These are phyloP conservation scores for Gymnodraco acuticeps DNA, from an alignment of 2,797 vertebrate genomes.

Conservation along the genomic window DNA sequence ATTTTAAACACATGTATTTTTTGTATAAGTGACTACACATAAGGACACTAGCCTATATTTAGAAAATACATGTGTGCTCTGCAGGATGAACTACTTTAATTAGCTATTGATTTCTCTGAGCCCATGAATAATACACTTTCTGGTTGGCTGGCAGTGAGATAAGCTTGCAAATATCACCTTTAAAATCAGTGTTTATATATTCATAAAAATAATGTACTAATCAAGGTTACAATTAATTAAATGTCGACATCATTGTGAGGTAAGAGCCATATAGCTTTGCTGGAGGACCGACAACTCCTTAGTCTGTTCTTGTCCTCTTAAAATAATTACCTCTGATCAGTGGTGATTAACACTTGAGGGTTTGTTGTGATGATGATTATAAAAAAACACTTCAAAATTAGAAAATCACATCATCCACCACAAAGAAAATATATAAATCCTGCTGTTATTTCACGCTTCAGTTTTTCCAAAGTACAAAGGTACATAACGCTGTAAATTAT, in stretches of 20 bases:
- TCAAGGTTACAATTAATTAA: not conserved
- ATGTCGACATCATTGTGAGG: not conserved
- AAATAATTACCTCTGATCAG: conserved; percentile 10
- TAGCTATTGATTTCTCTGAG: conserved; percentile 71
- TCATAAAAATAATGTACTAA: not conserved
- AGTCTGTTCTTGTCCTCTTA: not conserved
- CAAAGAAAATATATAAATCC: not conserved
- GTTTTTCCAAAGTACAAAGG: not conserved
- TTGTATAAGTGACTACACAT: conserved; percentile 1
- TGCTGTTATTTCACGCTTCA: not conserved
- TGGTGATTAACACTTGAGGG: not conserved
- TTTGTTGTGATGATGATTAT: not conserved
- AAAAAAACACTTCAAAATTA: not conserved
- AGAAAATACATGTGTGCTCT: conserved; percentile 14
- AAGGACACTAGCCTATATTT: conserved; percentile 40
- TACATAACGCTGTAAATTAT: conserved; percentile 3
- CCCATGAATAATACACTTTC: conserved; percentile 24
- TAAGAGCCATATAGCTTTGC: not conserved
- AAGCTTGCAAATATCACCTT: conserved; percentile 21
- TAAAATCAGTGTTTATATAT: not conserved
- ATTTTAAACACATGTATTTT: conserved; percentile 14
- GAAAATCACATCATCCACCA: not conserved
- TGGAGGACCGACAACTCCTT: not conserved
- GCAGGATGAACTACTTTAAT: conserved; percentile 65
- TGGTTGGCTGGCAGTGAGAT: conserved; percentile 22